Evolutionary conservation across 2,888 invertebrate genomes (phyloP).

Genomic region (Danaus chrysippus): DNA sequence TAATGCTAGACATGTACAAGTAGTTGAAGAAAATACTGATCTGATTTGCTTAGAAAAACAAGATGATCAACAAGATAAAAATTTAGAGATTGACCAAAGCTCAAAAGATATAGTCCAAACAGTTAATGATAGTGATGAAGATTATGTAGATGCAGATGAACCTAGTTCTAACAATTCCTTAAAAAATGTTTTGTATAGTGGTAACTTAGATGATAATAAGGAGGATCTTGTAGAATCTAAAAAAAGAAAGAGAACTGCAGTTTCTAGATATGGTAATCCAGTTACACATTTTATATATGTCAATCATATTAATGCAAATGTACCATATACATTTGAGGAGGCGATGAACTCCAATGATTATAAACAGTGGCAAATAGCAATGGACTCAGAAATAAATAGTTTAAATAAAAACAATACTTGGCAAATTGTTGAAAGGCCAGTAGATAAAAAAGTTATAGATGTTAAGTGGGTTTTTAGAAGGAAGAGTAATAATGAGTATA

Average conservation of each 20-base stretch:
- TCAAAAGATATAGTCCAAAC: conserved; percentile 10
- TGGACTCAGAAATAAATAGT: conserved; percentile 40
- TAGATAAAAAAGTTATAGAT: conserved; percentile 39
- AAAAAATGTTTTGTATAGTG: conserved; percentile 14
- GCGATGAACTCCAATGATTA: conserved; percentile 35
- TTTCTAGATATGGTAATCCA: conserved; percentile 30
- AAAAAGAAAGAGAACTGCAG: conserved; percentile 25
- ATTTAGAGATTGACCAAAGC: conserved; percentile 16
- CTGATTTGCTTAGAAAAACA: conserved; percentile 30
- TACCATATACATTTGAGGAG: conserved; percentile 39
- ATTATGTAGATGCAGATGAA: conserved; percentile 23
- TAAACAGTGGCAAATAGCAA: conserved; percentile 38
- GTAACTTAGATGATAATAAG: conserved; percentile 20
- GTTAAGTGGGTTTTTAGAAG: conserved; percentile 41
- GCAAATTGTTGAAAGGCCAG: conserved; percentile 36
- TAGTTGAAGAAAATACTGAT: conserved; percentile 36
- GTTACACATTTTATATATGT: conserved; percentile 34
- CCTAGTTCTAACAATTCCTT: conserved; percentile 18
- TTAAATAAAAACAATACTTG: too few relatives aligned
- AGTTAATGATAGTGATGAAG: conserved; percentile 12
- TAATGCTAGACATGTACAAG: conserved; percentile 34
- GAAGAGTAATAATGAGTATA: conserved; percentile 29
- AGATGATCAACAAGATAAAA: conserved; percentile 20
- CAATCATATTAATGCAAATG: conserved; percentile 36
- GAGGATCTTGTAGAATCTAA: conserved; percentile 23